Conservation (phyloP, 2,797 vertebrate genomes). For the Mormyrus proboscirostris region DNA sequence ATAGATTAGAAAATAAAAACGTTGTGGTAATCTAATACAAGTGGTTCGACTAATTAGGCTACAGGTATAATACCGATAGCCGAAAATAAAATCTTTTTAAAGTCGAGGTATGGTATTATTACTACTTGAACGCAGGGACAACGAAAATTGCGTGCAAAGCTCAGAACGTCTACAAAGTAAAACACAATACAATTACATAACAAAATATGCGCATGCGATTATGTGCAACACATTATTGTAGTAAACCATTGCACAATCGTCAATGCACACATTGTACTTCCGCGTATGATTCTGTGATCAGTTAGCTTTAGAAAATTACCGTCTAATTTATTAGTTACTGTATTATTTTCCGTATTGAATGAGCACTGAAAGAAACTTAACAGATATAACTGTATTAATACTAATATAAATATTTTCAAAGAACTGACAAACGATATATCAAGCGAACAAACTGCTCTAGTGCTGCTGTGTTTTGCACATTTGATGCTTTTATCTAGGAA, state of each 20-base stretch:
- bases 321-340: not conserved
- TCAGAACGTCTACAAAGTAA: not conserved
- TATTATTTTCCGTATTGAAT: not conserved
- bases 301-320: not conserved
- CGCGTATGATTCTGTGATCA: not conserved
- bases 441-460: not conserved
- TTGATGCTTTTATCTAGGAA: not conserved
- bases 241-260: not conserved
- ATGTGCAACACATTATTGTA: not conserved
- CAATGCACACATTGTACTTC: not conserved
- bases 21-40: not conserved
- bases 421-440: not conserved
- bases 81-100: not conserved
- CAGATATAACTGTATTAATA: not conserved
- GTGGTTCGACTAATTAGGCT: not conserved
- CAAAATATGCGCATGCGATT: not conserved
- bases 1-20: not conserved
- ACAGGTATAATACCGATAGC: not conserved
- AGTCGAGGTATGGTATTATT: not conserved
- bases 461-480: not conserved
- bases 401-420: not conserved
- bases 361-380: not conserved
- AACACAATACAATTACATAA: not conserved
- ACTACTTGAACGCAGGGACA: not conserved
- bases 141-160: not conserved